Conservation (phyloP, 2,797 vertebrate species). For the Hybognathus amarus region DNA sequence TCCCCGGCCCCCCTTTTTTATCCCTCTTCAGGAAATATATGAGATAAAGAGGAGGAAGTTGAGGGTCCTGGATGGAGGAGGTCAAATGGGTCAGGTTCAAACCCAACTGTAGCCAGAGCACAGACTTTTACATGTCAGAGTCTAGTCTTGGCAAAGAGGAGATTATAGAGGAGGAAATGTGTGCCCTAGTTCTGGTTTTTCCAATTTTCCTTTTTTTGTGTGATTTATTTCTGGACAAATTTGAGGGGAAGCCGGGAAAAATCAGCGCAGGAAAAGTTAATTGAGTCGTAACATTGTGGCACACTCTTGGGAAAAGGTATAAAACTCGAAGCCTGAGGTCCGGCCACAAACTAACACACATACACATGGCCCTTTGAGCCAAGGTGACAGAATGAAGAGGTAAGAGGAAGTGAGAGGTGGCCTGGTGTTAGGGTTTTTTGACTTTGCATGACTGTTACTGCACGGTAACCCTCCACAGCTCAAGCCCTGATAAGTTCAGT, state of each 20-base stretch:
- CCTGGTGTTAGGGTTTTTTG: constrained; percentile 23
- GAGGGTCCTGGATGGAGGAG: constrained; percentile 66
- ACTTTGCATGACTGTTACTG: constrained; percentile 2
- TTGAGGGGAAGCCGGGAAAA: constrained; percentile 71
- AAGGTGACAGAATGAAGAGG: constrained; percentile 30
- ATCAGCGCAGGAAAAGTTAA: constrained; percentile 74
- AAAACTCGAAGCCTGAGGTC: constrained; percentile 63
- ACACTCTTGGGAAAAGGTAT: constrained; percentile 71
- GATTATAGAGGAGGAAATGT: constrained; percentile 68
- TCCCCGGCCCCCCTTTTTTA: constrained; percentile 46
- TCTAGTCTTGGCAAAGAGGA: constrained; percentile 65
- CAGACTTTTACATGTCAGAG: constrained; percentile 61
- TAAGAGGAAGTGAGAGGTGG: constrained; percentile 20
- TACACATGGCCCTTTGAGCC: constrained; percentile 19
- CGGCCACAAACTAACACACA: constrained; percentile 28
- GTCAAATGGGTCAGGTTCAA: constrained; percentile 67
- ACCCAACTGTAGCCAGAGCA: constrained; percentile 52
- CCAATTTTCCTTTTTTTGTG: constrained; percentile 57
- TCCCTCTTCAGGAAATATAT: constrained; percentile 63
- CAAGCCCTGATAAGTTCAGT: neutral
- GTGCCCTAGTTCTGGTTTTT: constrained; percentile 67
- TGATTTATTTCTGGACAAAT: constrained; percentile 80
- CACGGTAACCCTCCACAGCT: neutral
- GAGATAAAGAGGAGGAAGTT: constrained; percentile 69
- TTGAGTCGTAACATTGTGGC: constrained; percentile 73